Conservation (phyloP, 2,113 vertebrate species). For the Poeciliopsis occidentalis region DNA sequence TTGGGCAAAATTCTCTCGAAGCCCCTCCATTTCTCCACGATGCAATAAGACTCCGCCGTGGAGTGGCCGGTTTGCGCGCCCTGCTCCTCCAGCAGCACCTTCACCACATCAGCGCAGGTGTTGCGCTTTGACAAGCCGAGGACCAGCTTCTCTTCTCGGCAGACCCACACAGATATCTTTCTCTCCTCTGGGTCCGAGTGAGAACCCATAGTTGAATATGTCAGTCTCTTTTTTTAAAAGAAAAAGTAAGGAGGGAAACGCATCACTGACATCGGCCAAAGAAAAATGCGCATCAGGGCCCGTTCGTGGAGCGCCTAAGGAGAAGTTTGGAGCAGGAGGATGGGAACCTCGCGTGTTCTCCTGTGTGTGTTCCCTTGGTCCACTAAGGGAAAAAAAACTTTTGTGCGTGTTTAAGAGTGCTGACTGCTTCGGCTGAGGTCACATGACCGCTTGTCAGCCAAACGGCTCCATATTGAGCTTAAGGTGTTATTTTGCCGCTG, state of each 20-base stretch:
- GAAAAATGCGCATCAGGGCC: background rate
- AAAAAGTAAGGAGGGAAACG: background rate
- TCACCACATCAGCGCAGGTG: slow-evolving; percentile 91
- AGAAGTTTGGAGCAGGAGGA: slow-evolving; percentile 8
- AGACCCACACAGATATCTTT: slow-evolving; percentile 92
- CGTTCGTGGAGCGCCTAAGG: slow-evolving; percentile 26
- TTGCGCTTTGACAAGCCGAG: slow-evolving; percentile 90
- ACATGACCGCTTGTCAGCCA: slow-evolving; percentile 50
- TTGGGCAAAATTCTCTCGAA: slow-evolving; percentile 91
- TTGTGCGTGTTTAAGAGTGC: background rate
- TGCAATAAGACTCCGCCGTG: slow-evolving; percentile 83
- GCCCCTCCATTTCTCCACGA: slow-evolving; percentile 95
- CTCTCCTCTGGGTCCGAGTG: slow-evolving; percentile 84
- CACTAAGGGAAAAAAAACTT: slow-evolving; percentile 14
- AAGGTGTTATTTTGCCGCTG: background rate
- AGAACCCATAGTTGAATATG: slow-evolving; percentile 77
- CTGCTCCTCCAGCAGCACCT: slow-evolving; percentile 87
- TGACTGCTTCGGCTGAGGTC: slow-evolving; percentile 44
- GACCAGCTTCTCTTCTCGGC: slow-evolving; percentile 92
- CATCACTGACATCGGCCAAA: background rate
- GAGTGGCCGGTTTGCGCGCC: slow-evolving; percentile 64
- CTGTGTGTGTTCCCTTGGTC: slow-evolving; percentile 11
- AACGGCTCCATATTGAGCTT: background rate
- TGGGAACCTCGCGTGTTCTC: slow-evolving; percentile 12
- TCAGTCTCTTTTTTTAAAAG: background rate